These are phyloP conservation scores for Orchestia grillus DNA, from an alignment of 1,140 invertebrate genomes.

Conservation along the genomic window DNA sequence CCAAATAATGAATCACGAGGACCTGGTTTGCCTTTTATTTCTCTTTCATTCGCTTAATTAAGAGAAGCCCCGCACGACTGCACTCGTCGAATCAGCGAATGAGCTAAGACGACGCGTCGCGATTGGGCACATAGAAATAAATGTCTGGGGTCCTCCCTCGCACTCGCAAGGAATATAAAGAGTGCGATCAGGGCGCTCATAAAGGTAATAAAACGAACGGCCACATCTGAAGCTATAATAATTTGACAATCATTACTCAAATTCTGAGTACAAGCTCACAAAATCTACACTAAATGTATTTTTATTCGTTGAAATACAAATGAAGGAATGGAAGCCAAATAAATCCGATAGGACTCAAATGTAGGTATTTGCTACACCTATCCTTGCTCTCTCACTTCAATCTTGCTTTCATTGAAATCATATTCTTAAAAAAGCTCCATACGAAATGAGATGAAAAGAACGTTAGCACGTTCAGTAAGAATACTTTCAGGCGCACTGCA, in stretches of 20 bases:
- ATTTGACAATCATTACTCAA: not conserved
- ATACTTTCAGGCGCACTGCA: no score
- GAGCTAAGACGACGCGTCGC: not conserved
- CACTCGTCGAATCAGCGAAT: not conserved
- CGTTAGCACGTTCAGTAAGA: no score
- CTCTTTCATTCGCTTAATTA: slow-evolving; percentile 1
- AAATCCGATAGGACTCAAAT: not conserved
- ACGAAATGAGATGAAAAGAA: no score
- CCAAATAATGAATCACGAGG: not conserved
- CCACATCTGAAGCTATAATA: not conserved
- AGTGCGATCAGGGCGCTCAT: not conserved
- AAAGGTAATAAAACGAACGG: not conserved
- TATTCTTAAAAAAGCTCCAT: no score
- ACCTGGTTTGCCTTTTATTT: not conserved
- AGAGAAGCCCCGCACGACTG: not conserved
- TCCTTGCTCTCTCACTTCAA: not conserved
- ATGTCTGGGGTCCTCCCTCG: not conserved
- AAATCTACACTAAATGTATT: no score
- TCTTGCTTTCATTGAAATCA: not conserved
- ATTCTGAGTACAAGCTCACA: not conserved
- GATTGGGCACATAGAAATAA: not conserved
- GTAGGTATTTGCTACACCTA: not conserved
- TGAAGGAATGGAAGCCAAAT: no score
- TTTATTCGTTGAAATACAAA: no score
- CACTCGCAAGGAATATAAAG: not conserved